Conservation (phyloP, 2,113 vertebrate genomes). For the Etia nguti region DNA sequence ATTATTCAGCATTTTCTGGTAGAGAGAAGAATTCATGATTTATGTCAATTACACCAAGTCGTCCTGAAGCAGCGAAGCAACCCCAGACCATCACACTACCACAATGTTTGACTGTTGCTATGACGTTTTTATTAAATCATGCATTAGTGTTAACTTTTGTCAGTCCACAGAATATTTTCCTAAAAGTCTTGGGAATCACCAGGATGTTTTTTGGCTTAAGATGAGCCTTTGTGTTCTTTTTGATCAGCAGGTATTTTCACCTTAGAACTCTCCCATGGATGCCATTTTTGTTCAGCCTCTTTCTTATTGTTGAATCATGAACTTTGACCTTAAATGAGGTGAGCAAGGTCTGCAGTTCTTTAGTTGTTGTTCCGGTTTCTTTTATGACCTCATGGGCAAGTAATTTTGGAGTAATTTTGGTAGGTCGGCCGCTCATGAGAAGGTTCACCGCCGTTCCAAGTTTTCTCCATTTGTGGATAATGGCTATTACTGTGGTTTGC, state of each 20-base stretch:
- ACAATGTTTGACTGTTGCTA: neutral
- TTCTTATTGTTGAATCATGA: neutral
- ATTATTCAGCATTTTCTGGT: no score
- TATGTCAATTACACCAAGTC: no score
- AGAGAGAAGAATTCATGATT: no score
- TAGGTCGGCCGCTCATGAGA: neutral
- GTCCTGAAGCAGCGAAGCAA: neutral
- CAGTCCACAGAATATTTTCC: neutral
- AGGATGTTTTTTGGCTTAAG: neutral
- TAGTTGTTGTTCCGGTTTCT: neutral
- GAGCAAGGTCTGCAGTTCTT: neutral
- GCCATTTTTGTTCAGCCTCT: neutral
- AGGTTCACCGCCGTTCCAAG: neutral
- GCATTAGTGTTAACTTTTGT: neutral
- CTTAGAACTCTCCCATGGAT: neutral
- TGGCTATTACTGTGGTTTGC: neutral
- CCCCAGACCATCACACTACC: neutral
- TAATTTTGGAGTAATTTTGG: neutral
- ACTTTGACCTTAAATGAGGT: neutral
- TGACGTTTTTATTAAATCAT: neutral
- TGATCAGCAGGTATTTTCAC: neutral
- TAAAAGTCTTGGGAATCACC: neutral
- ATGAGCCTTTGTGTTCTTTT: accelerated
- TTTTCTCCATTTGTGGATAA: neutral
- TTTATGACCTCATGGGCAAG: neutral